Conservation (phyloP, 2,888 invertebrate genomes). For the Plagodis dolabraria region DNA sequence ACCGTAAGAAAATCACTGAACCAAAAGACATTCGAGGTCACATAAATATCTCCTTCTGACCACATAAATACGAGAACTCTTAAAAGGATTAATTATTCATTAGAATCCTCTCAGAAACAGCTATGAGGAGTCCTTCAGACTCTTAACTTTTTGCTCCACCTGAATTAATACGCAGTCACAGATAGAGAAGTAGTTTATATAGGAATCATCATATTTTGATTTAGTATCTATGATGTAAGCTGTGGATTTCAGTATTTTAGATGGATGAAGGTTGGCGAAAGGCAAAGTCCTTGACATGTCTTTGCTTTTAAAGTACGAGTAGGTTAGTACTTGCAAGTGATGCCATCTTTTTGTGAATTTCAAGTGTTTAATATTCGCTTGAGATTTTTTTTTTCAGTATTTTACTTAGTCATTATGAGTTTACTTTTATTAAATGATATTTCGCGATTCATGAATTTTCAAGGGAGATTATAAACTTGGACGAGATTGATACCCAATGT, state of each 20-base stretch:
- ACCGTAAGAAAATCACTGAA: too few relatives aligned
- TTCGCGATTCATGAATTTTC: too few relatives aligned
- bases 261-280: too few relatives aligned
- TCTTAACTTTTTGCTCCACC: not conserved
- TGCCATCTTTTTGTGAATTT: not conserved
- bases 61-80: conserved; percentile 1
- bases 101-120: not conserved
- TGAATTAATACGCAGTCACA: not conserved
- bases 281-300: not conserved
- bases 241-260: not conserved
- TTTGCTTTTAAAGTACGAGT: not conserved
- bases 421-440: too few relatives aligned
- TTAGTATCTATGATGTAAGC: not conserved
- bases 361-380: not conserved
- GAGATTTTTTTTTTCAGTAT: too few relatives aligned
- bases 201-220: not conserved
- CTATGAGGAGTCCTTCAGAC: not conserved
- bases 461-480: too few relatives aligned
- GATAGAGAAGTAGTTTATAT: not conserved
- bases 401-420: too few relatives aligned
- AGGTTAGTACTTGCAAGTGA: not conserved
- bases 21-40: not conserved
- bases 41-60: not conserved
- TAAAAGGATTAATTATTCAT: not conserved
- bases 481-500: too few relatives aligned